Percentiles rank a stretch among this genome's conserved stretches.
Evolutionary conservation across 1,140 invertebrate species (phyloP).

Genomic region (Anoplolepis gracilipes): DNA sequence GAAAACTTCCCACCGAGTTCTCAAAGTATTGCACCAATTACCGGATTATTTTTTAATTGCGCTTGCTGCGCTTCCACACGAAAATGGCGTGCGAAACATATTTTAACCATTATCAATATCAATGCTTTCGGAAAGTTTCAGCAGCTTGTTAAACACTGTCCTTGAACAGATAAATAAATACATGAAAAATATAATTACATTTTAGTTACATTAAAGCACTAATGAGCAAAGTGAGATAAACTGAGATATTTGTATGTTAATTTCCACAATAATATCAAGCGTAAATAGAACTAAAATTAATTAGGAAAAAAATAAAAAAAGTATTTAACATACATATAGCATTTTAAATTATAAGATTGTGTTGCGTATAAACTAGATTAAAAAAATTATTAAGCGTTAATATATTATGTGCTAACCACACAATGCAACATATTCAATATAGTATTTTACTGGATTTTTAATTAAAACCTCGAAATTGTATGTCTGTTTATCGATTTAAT

Average conservation of each 20-base stretch:
- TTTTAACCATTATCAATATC: slow-evolving; percentile 18
- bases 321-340: background rate
- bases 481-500: background rate
- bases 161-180: background rate
- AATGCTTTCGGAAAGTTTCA: background rate
- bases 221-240: background rate
- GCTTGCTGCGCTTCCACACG: background rate
- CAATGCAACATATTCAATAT: background rate
- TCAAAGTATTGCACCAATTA: slow-evolving; percentile 46
- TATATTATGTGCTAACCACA: background rate
- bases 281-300: background rate
- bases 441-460: slow-evolving; percentile 2
- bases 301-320: background rate
- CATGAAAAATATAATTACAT: background rate
- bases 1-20: slow-evolving; percentile 16
- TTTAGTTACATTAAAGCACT: background rate
- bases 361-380: background rate
- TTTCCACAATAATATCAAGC: background rate
- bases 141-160: background rate
- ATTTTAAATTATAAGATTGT: background rate
- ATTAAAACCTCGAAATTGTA: background rate
- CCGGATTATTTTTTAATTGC: slow-evolving; percentile 44
- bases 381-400: slow-evolving; percentile 13
- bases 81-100: slow-evolving; percentile 5
- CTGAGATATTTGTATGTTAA: background rate